Conservation (phyloP, 2,797 vertebrate species). For the Phyllotis vaccarum region DNA sequence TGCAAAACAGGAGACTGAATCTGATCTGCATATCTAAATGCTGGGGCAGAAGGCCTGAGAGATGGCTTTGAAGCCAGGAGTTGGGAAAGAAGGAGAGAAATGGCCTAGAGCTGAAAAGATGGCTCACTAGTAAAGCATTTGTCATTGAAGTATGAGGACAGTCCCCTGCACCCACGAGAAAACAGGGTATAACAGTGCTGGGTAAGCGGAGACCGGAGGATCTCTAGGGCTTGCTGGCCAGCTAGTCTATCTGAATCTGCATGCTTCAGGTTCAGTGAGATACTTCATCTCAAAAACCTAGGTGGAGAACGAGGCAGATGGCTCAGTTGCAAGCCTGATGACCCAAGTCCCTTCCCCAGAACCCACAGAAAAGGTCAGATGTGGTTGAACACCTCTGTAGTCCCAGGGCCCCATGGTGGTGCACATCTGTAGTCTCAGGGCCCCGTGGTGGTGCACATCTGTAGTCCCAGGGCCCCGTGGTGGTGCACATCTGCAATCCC, state of each 20-base stretch:
- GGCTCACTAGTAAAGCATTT: background rate
- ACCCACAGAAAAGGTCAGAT: background rate
- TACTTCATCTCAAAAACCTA: background rate
- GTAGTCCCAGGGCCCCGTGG: background rate
- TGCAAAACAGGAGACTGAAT: constrained; percentile 81
- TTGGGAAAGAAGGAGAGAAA: no score
- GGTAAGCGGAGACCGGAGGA: background rate
- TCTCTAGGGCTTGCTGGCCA: background rate
- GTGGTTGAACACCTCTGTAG: background rate
- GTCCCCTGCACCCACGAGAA: no score
- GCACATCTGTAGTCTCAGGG: accelerated
- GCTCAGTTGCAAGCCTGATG: background rate
- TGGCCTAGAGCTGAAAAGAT: accelerated
- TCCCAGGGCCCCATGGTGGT: background rate
- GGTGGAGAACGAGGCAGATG: background rate
- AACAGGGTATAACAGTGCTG: background rate
- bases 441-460: background rate
- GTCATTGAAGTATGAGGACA: background rate
- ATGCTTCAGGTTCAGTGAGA: background rate
- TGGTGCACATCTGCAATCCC: background rate
- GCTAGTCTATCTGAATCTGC: background rate
- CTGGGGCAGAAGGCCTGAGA: constrained; percentile 79
- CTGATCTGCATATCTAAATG: constrained; percentile 84
- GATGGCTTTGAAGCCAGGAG: constrained; percentile 54
- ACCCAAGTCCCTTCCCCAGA: background rate